Evolutionary conservation across 2,113 vertebrate species (phyloP).

Genomic region (Athene cunicularia): DNA sequence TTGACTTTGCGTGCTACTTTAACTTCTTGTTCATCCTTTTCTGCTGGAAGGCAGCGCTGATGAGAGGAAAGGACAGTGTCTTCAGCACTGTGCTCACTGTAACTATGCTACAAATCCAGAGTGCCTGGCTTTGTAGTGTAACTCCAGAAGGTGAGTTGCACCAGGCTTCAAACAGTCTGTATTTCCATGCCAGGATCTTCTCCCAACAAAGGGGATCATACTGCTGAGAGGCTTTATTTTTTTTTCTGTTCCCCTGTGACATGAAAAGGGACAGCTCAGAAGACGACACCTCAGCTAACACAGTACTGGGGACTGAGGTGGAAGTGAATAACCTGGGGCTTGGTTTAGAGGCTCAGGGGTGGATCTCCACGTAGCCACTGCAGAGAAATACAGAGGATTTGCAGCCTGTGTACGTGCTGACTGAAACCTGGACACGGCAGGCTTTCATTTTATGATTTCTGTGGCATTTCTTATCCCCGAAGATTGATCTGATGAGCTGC

Average conservation of each 20-base stretch:
- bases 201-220: background rate
- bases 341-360: background rate
- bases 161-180: background rate
- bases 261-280: background rate
- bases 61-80: background rate
- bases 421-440: background rate
- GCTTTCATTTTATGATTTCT: background rate
- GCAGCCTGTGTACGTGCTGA: background rate
- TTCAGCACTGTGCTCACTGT: background rate
- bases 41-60: background rate
- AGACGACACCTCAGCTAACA: background rate
- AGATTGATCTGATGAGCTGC: background rate
- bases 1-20: background rate
- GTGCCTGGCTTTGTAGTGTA: background rate
- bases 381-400: background rate
- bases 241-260: background rate
- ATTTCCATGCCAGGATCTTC: background rate
- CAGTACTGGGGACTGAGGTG: background rate
- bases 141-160: background rate
- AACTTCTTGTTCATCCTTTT: background rate
- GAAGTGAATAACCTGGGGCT: background rate
- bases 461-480: background rate
- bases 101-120: background rate
- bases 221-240: background rate
- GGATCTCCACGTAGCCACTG: no score